Percentiles rank a stretch among this genome's conserved stretches.
phyloP scores from a whole-genome alignment of 2,888 invertebrate species.

The Gymnoscelis rufifasciata region DNA sequence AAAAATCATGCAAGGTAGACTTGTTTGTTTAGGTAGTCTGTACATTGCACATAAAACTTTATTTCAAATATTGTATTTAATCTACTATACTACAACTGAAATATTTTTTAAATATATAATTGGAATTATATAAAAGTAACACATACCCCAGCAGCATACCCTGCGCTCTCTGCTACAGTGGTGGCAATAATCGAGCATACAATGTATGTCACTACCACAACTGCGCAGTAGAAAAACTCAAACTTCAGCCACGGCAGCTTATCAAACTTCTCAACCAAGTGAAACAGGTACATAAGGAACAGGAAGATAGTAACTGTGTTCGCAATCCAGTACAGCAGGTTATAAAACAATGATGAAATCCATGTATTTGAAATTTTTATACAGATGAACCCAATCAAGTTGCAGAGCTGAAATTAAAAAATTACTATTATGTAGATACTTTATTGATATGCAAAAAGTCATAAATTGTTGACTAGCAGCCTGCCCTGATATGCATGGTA shows the following conservation, averaged over 20 bases:
- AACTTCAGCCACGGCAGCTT: conserved; percentile 90
- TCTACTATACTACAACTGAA: too few relatives aligned
- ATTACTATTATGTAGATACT: too few relatives aligned
- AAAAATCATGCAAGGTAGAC: too few relatives aligned
- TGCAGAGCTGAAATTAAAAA: conserved; percentile 75
- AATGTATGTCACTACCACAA: conserved; percentile 85
- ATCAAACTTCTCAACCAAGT: conserved; percentile 89
- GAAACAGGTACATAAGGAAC: conserved; percentile 87
- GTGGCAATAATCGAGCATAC: conserved; percentile 86
- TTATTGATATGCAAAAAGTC: too few relatives aligned
- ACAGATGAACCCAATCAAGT: conserved; percentile 89
- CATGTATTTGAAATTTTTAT: conserved; percentile 82
- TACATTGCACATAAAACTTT: too few relatives aligned
- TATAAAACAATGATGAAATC: conserved; percentile 85
- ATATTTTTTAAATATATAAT: too few relatives aligned
- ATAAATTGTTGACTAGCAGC: too few relatives aligned
- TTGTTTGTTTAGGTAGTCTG: too few relatives aligned
- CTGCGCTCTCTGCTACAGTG: conserved; percentile 77
- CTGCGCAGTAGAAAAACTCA: conserved; percentile 85
- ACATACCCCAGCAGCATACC: conserved; percentile 87
- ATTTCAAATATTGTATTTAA: too few relatives aligned
- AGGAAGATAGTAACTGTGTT: conserved; percentile 88
- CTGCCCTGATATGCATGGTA: too few relatives aligned
- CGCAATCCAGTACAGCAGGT: conserved; percentile 87
- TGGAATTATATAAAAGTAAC: not conserved